Conservation (phyloP, 2,113 vertebrate genomes). For the Rhynchopsitta pachyrhyncha region DNA sequence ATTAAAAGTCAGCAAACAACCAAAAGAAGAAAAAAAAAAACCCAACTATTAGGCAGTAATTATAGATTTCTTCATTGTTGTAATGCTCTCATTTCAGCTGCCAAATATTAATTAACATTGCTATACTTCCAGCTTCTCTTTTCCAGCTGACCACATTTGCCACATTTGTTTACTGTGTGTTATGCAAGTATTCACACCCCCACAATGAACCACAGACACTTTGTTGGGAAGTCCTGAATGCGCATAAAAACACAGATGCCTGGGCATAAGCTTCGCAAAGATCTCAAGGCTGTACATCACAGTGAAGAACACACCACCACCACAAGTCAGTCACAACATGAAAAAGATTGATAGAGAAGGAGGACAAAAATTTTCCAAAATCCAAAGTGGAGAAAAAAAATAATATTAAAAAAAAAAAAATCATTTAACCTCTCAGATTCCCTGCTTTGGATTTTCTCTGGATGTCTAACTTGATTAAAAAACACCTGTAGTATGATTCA, state of each 20-base stretch:
- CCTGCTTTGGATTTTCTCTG: not conserved
- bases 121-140: not conserved
- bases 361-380: not conserved
- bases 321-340: not conserved
- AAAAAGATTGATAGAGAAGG: not conserved
- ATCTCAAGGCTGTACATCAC: fast-evolving
- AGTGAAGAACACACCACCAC: not conserved
- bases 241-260: not conserved
- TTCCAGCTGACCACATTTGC: not conserved
- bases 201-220: not conserved
- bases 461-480: not conserved
- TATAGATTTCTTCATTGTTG: not conserved
- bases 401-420: not conserved
- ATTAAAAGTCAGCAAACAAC: not conserved
- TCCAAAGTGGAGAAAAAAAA: not conserved
- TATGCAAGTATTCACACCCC: not conserved
- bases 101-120: not conserved
- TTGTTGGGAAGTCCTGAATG: not conserved
- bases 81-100: not conserved
- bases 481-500: not conserved
- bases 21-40: not conserved
- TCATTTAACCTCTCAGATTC: not conserved
- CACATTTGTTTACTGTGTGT: not conserved
- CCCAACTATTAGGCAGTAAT: not conserved
- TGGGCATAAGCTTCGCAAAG: not conserved